Evolutionary conservation across 2,113 vertebrate species (phyloP), one percentile per base, ranked within the genome.

Genomic region (Recurvirostra avosetta): DNA sequence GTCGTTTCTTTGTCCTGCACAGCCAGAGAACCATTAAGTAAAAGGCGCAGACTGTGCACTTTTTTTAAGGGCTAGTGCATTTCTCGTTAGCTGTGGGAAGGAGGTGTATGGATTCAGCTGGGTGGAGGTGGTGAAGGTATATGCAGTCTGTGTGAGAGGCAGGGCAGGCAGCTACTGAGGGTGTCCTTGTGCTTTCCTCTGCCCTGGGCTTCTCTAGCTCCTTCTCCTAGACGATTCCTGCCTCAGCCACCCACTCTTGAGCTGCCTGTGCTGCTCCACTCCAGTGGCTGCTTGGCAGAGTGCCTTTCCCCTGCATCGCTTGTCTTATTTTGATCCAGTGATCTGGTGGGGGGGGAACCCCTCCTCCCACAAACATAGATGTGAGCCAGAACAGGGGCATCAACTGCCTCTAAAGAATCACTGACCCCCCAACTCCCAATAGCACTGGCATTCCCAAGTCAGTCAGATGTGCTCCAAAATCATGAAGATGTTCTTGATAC

Each of bases 51-150:
- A 7, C 4, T 6, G 0, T 34, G 20, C 17, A 0, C 21, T 12
- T 23, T 12, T 47, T 29, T 6, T 14, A 15, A 25, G 18, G 38
- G 21, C 17, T n/a, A 6, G 25, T 1, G 8, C 8, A 1, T 81
- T 74, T 53, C 45, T 6, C 2, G 26, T 2, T 23, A 26, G 32
- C 36, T 43, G 45, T 7, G 49, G 22, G 73, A 20, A 40, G 77
- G 34, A 36, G 55, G 30, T 2, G 1, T 12, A 0, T 0, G 3
- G 65, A 0, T 3, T 0, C 1, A 0, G 6, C 2, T 1, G 7
- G 6, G 55, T 6, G 15, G 17, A 7, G 23, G 18, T 2, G 41
- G 17, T 19, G 12, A 3, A 1, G 20, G 4, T 1, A 1, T 5
- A 1, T 21, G 76, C 18, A 20, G 59, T 5, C 3, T 0, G 0